phyloP scores from a whole-genome alignment of 2,113 vertebrate species.

The Clarias batrachus region DNA sequence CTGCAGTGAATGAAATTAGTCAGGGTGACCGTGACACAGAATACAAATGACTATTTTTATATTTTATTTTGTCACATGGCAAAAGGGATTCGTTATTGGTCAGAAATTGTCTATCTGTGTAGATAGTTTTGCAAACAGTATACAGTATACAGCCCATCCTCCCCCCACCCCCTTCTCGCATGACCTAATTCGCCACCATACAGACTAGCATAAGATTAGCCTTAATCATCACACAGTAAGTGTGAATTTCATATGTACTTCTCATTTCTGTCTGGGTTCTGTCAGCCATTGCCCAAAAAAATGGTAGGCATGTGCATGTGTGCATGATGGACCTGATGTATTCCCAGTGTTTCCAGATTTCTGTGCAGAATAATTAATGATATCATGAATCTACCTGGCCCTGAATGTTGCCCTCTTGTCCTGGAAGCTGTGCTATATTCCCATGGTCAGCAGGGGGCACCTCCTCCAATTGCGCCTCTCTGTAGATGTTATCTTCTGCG shows the following conservation, averaged over 20 bases:
- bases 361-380: background rate
- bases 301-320: background rate
- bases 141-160: background rate
- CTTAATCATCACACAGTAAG: background rate
- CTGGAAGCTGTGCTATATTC: conserved; percentile 59
- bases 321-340: background rate
- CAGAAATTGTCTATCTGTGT: background rate
- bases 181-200: background rate
- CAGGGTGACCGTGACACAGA: background rate
- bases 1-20: background rate
- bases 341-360: background rate
- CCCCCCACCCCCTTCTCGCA: too few species aligned
- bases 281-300: background rate
- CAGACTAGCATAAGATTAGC: background rate
- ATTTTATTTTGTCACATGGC: background rate
- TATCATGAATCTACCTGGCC: conserved; percentile 58
- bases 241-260: background rate
- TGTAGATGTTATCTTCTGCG: conserved; percentile 52
- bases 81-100: background rate
- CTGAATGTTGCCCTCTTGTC: conserved; percentile 61
- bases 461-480: conserved; percentile 32
- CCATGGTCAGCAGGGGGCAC: conserved; percentile 49
- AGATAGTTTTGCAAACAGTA: background rate
- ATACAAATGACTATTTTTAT: background rate
- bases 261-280: background rate